These are phyloP conservation scores for Bradypus variegatus DNA, from an alignment of 2,797 vertebrate genomes.

Conservation along the genomic window DNA sequence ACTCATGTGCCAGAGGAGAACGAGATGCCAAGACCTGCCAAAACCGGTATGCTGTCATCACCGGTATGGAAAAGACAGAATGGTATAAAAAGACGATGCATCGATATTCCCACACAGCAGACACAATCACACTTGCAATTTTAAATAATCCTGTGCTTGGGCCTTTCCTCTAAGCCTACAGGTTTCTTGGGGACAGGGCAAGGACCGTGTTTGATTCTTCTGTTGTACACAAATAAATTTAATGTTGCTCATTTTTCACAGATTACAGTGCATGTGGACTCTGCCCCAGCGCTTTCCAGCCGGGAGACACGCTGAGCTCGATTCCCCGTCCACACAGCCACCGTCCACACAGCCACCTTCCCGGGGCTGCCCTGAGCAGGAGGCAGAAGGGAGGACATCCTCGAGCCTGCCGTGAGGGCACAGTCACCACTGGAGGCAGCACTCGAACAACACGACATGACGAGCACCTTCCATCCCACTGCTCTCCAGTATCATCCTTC, in stretches of 20 bases:
- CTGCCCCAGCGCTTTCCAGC: not conserved
- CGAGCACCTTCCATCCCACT: not conserved
- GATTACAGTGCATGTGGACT: not conserved
- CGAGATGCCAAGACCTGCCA: not conserved
- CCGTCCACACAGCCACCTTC: not conserved
- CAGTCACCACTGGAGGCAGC: not conserved
- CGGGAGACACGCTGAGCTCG: not conserved
- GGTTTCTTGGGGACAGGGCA: not conserved
- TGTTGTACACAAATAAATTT: not conserved
- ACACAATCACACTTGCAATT: not conserved
- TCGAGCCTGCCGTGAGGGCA: no score
- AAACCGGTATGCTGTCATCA: not conserved
- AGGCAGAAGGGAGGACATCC: not conserved
- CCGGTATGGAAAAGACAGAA: not conserved
- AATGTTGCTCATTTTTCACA: not conserved
- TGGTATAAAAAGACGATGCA: not conserved
- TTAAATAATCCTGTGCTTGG: not conserved
- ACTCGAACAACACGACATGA: not conserved
- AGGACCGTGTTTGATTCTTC: not conserved
- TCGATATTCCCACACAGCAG: not conserved
- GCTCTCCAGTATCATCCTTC: not conserved
- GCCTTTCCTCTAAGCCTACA: not conserved
- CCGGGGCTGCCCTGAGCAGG: not conserved
- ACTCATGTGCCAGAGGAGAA: not conserved
- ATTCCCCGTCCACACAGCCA: not conserved